Conservation (phyloP, 2,797 vertebrate species). For the Sebastes wilsoni region DNA sequence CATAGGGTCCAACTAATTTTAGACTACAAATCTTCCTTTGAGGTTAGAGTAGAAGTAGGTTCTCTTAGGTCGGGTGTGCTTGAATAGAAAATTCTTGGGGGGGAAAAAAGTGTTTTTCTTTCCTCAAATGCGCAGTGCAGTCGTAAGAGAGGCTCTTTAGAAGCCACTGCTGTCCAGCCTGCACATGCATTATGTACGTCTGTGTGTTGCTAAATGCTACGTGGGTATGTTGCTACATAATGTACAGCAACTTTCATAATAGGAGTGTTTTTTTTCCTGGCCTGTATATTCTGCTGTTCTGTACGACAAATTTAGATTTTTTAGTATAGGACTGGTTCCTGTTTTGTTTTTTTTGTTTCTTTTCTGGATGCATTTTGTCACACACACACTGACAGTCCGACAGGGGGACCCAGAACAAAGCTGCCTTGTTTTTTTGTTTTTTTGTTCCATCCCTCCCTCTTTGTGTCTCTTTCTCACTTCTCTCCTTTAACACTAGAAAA, state of each 20-base stretch:
- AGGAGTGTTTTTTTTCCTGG: conserved; percentile 59
- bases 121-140: conserved; percentile 51
- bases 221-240: conserved; percentile 69
- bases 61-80: conserved; percentile 34
- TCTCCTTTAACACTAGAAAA: background rate
- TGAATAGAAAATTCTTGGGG: conserved; percentile 22
- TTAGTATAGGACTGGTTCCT: conserved; percentile 76
- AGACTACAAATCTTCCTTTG: conserved; percentile 12
- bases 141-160: conserved; percentile 32
- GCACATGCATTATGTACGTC: conserved; percentile 56
- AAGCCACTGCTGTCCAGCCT: conserved; percentile 59
- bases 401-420: conserved; percentile 66
- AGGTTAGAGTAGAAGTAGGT: conserved; percentile 44
- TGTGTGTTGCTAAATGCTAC: conserved; percentile 67
- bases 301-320: conserved; percentile 54
- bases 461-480: conserved; percentile 17
- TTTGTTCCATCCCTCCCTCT: background rate
- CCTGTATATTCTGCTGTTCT: conserved; percentile 77
- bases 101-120: conserved; percentile 28
- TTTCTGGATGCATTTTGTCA: conserved; percentile 27
- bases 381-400: conserved; percentile 42
- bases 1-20: background rate
- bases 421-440: conserved; percentile 72
- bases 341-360: background rate
- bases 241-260: conserved; percentile 66